These are phyloP conservation scores for Myiozetetes cayanensis DNA, from an alignment of 2,113 vertebrate species.

Conservation along the genomic window DNA sequence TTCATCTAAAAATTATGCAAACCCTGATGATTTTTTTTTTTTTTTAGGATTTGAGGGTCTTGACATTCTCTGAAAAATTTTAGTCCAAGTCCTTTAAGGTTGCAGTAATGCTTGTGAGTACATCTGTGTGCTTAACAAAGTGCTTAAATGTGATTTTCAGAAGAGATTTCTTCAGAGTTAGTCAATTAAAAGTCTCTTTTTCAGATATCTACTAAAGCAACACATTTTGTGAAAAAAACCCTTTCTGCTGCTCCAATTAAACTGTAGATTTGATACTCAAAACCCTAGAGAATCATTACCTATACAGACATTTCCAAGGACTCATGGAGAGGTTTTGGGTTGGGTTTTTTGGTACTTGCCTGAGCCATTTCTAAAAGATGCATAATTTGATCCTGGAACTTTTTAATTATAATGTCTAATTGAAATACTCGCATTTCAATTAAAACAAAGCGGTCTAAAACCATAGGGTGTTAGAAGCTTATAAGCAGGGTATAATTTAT, in stretches of 20 bases:
- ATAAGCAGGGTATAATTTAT: conserved; percentile 56
- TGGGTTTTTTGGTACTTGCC: neutral
- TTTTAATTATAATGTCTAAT: conserved; percentile 62
- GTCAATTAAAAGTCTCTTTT: neutral
- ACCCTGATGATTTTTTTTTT: neutral
- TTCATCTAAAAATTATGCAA: neutral
- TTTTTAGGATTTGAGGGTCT: neutral
- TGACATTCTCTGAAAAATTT: neutral
- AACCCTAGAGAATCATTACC: neutral
- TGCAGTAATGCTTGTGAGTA: neutral
- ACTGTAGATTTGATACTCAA: neutral
- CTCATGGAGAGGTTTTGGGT: neutral
- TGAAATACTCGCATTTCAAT: conserved; percentile 55
- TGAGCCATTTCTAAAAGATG: conserved; percentile 16
- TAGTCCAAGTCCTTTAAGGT: neutral
- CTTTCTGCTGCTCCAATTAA: neutral
- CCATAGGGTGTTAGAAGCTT: conserved; percentile 52
- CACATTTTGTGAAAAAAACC: neutral
- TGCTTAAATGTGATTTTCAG: neutral
- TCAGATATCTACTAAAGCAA: neutral
- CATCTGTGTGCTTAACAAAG: neutral
- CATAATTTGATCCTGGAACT: conserved; percentile 53
- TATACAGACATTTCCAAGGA: neutral
- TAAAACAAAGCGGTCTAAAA: conserved; percentile 61
- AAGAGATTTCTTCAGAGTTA: neutral